These are phyloP conservation scores for Intellagama lesueurii DNA, from an alignment of 2,797 vertebrate genomes.

Conservation along the genomic window DNA sequence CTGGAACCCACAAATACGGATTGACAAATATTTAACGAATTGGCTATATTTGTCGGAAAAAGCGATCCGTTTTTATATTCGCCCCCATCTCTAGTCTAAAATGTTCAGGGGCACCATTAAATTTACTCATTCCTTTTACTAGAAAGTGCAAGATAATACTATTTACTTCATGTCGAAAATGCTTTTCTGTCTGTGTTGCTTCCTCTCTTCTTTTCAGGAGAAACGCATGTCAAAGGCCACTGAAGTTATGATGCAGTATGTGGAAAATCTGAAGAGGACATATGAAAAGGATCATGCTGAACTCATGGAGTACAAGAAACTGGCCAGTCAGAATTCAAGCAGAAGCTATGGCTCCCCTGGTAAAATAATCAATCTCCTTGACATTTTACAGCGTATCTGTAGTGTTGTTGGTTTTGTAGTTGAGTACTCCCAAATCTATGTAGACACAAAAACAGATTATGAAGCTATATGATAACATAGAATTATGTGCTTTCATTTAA, in stretches of 20 bases:
- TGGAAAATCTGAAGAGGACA: conserved; percentile 96
- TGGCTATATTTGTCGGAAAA: too few species aligned
- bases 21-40: too few species aligned
- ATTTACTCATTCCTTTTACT: background rate
- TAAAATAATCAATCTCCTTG: conserved; percentile 78
- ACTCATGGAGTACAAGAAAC: conserved; percentile 96
- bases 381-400: background rate
- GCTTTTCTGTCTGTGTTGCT: background rate
- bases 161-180: background rate
- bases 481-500: background rate
- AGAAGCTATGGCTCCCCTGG: conserved; percentile 89
- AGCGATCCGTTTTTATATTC: too few species aligned
- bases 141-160: background rate
- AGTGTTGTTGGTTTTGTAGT: conserved; percentile 4
- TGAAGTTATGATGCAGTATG: conserved; percentile 99
- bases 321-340: conserved; percentile 97
- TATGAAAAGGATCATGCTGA: conserved; percentile 99
- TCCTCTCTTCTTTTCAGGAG: conserved; percentile 81
- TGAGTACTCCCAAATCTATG: background rate
- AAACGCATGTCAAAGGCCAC: conserved; percentile 98
- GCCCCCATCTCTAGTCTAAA: too few species aligned
- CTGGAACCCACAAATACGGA: too few species aligned
- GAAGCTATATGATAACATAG: conserved; percentile 1
- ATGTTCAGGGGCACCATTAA: background rate
- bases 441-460: background rate